Evolutionary conservation across 2,797 vertebrate species (phyloP).

Genomic region (Mus minutoides): DNA sequence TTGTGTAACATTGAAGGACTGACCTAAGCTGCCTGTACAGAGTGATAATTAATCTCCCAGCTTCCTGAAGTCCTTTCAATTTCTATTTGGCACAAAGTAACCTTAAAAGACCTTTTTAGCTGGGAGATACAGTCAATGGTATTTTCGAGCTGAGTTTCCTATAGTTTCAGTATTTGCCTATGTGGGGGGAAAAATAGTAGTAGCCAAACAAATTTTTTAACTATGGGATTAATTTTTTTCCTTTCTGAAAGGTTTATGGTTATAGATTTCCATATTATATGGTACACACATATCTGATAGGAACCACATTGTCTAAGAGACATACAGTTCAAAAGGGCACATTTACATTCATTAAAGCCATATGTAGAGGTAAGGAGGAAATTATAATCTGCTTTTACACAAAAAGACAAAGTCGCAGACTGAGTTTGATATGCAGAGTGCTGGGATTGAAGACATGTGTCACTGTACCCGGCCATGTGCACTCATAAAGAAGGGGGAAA

Average conservation of each 20-base stretch:
- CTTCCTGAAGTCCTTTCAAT: slow-evolving; percentile 13
- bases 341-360: slow-evolving; percentile 15
- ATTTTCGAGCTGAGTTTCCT: slow-evolving; percentile 51
- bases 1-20: background rate
- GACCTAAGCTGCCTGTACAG: background rate
- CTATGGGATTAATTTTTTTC: slow-evolving; percentile 49
- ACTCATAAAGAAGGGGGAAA: background rate
- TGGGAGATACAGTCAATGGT: slow-evolving; percentile 45
- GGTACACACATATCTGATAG: background rate
- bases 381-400: slow-evolving; percentile 2
- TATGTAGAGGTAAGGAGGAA: slow-evolving; percentile 11
- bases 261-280: background rate
- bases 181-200: slow-evolving; percentile 9
- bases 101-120: slow-evolving; percentile 43
- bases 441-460: background rate
- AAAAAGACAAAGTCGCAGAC: background rate
- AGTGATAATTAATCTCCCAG: slow-evolving; percentile 1
- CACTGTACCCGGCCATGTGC: too few relatives aligned
- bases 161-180: slow-evolving; percentile 49
- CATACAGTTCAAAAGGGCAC: background rate
- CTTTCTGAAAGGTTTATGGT: background rate
- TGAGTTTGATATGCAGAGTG: background rate
- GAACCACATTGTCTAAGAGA: background rate
- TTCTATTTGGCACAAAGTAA: background rate
- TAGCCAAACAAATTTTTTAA: slow-evolving; percentile 32